These are phyloP conservation scores for Coracias cyanogaster DNA, from an alignment of 2,797 vertebrate species.

Conservation along the genomic window DNA sequence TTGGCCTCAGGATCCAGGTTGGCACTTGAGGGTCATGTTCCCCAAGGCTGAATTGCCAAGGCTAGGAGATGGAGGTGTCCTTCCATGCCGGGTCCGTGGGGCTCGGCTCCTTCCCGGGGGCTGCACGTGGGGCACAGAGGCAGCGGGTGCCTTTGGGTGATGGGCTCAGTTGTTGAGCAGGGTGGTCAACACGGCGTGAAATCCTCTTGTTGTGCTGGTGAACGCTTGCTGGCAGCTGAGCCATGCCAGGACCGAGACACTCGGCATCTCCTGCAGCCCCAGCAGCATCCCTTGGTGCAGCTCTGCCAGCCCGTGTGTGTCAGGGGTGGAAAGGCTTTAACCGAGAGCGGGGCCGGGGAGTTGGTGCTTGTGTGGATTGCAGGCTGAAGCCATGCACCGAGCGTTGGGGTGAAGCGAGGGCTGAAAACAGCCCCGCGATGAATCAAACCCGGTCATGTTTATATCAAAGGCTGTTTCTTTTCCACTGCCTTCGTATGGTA, in stretches of 20 bases:
- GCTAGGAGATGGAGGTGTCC: background rate
- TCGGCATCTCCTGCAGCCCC: background rate
- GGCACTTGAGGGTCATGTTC: background rate
- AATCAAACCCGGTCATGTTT: background rate
- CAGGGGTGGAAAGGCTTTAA: background rate
- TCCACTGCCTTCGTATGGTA: background rate
- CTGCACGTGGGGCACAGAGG: too few species aligned
- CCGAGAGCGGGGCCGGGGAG: background rate
- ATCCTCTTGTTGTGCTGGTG: background rate
- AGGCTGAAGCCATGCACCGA: background rate
- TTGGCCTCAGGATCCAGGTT: too few species aligned
- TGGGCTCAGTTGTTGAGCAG: background rate
- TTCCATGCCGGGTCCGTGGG: accelerated
- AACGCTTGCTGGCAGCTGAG: background rate
- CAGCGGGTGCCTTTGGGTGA: accelerated
- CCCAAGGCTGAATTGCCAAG: background rate
- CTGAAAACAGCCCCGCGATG: background rate
- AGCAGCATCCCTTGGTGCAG: background rate
- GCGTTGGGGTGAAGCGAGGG: background rate
- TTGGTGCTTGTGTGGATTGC: accelerated
- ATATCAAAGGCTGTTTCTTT: conserved; percentile 12
- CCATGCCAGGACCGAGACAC: accelerated
- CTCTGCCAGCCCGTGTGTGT: accelerated
- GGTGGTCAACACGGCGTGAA: accelerated
- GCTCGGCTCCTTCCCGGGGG: background rate